phyloP scores from a whole-genome alignment of 2,113 vertebrate species.

The Proteles cristata region DNA sequence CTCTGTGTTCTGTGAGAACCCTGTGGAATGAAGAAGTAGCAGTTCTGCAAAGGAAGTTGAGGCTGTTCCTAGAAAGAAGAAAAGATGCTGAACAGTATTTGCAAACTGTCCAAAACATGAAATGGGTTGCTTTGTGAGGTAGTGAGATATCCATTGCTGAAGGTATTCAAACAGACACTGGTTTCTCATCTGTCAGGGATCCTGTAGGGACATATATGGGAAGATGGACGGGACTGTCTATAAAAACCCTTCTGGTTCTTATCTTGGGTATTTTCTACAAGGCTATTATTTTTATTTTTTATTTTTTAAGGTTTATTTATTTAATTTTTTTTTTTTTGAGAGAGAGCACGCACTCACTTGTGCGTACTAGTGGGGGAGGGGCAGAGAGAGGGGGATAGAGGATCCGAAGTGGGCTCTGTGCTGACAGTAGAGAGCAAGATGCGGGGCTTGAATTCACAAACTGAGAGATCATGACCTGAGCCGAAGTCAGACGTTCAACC shows the following conservation, averaged over 20 bases:
- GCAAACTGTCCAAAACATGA: background rate
- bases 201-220: background rate
- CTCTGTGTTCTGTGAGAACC: background rate
- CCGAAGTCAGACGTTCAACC: no score
- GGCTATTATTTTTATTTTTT: constrained; percentile 38
- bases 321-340: no score
- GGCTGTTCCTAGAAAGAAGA: background rate
- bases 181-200: background rate
- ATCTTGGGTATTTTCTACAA: background rate
- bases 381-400: no score
- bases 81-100: background rate
- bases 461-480: no score
- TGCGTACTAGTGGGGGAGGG: no score
- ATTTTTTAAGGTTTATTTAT: no score
- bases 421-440: no score
- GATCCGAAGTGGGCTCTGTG: no score
- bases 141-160: background rate
- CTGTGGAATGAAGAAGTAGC: background rate
- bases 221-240: background rate
- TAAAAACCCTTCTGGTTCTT: background rate
- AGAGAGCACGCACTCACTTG: no score
- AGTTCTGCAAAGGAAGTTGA: background rate
- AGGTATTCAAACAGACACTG: background rate
- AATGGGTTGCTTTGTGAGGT: background rate
- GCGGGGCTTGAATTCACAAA: no score